Conservation (phyloP, 2,113 vertebrate genomes). For the Clarias batrachus region DNA sequence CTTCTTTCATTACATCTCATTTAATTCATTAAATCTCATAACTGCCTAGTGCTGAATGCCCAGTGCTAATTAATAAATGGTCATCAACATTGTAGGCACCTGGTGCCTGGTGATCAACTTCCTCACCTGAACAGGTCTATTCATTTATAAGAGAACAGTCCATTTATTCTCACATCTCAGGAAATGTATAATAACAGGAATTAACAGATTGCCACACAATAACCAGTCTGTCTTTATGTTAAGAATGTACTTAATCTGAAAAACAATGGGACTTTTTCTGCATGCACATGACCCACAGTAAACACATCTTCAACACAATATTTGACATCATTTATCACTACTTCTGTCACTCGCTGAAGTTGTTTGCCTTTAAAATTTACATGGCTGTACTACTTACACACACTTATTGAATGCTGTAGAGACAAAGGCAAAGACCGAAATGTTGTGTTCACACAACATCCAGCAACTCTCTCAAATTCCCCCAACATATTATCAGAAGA, state of each 20-base stretch:
- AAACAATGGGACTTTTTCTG: neutral
- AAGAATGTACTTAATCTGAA: conserved; percentile 19
- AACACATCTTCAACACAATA: neutral
- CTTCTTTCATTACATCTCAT: too few species aligned
- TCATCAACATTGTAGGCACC: neutral
- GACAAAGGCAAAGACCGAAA: neutral
- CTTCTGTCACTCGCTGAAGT: conserved; percentile 7
- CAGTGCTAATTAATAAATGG: neutral
- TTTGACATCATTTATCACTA: neutral
- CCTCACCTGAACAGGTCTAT: too few species aligned
- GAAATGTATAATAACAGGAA: neutral
- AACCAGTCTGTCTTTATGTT: neutral
- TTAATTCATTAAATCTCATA: too few species aligned
- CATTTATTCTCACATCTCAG: neutral
- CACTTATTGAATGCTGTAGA: neutral
- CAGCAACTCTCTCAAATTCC: conserved; percentile 10
- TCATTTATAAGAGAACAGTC: neutral
- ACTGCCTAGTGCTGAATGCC: neutral
- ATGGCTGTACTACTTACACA: neutral
- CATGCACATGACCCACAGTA: neutral
- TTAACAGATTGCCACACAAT: neutral
- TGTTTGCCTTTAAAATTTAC: neutral
- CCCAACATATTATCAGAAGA: conserved; percentile 19
- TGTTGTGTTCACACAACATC: conserved; percentile 15
- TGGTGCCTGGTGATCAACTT: neutral